phyloP scores from a whole-genome alignment of 2,113 vertebrate genomes.

The Cephalopholis sonnerati region DNA sequence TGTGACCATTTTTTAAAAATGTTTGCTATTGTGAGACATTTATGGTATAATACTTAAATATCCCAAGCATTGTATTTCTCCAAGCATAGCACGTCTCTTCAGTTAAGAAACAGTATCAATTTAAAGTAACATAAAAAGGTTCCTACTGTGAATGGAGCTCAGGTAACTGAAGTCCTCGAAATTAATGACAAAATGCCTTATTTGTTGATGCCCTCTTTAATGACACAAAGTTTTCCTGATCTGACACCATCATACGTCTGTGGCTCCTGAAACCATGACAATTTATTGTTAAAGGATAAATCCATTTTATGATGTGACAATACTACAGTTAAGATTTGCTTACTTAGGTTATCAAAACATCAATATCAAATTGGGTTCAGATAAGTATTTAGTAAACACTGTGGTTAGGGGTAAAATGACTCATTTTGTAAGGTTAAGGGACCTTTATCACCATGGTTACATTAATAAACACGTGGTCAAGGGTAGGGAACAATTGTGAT shows the following conservation, averaged over 20 bases:
- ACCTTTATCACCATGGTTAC: too few species aligned
- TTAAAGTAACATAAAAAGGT: not conserved
- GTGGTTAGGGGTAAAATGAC: not conserved
- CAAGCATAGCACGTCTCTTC: too few species aligned
- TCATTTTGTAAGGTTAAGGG: not conserved
- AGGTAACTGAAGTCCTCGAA: not conserved
- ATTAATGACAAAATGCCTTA: not conserved
- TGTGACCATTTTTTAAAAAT: not conserved
- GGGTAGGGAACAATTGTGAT: not conserved
- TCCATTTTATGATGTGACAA: not conserved
- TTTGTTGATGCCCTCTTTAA: not conserved
- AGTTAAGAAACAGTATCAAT: not conserved
- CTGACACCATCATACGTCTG: not conserved
- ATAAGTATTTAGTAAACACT: not conserved
- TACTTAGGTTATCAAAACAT: not conserved
- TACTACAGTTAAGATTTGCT: not conserved
- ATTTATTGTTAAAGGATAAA: not conserved
- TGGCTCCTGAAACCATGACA: not conserved
- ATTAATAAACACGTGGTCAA: not conserved
- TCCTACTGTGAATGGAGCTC: not conserved
- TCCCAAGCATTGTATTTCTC: not conserved
- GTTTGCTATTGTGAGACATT: not conserved
- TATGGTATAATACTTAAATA: not conserved
- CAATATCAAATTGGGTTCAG: not conserved
- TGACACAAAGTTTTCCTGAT: not conserved